Evolutionary conservation across 2,113 vertebrate species (phyloP), one percentile per base, ranked within the genome.

Genomic region (Epinephelus fuscoguttatus): DNA sequence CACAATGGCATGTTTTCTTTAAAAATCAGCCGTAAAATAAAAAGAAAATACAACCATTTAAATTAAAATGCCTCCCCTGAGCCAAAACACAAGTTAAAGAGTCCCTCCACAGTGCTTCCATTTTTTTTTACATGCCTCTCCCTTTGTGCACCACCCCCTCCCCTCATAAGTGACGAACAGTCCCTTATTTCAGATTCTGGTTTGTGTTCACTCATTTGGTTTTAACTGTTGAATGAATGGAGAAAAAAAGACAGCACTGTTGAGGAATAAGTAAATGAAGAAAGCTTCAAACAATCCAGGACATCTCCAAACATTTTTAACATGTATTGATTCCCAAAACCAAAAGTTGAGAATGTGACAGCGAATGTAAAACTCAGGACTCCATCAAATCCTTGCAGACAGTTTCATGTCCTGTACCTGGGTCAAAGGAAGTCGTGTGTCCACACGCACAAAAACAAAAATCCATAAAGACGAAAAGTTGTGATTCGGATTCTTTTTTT

Each of bases 401-500:
- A 19, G 70, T 42, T 40, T 30, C 13, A 21, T 4, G 19, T 70
- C 52, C 37, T 53, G 70, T 27, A 66, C 66, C 80, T 71, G 75
- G 45, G 55, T 77, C 27, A 63, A 18, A 50, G 30, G 3, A 37
- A 70, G 37, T 49, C 12, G 4, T 8, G 12, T 19, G 21, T 66
- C 67, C 30, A 25, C 8, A 66, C 4, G 14, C 78, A 55, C 62
- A 64, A 77, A 60, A 17, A 14, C 1, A 5, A n/a, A 71, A 56
- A 67, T 73, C 61, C 61, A 30, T 37, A 10, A 49, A 53, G 37
- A 68, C 7, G 18, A 70, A 59, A 42, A 14, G 5, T 53, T 0
- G 2, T 3, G 23, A 14, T 21, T 56, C 72, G 8, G 45, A 25
- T 50, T 45, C 9, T 3, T 45, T 12, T 45, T 11, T 12, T 73